Percentiles rank a stretch among this genome's conserved stretches.
These are phyloP conservation scores for Coptodon rendalli DNA, from an alignment of 2,113 vertebrate species.

Conservation along the genomic window DNA sequence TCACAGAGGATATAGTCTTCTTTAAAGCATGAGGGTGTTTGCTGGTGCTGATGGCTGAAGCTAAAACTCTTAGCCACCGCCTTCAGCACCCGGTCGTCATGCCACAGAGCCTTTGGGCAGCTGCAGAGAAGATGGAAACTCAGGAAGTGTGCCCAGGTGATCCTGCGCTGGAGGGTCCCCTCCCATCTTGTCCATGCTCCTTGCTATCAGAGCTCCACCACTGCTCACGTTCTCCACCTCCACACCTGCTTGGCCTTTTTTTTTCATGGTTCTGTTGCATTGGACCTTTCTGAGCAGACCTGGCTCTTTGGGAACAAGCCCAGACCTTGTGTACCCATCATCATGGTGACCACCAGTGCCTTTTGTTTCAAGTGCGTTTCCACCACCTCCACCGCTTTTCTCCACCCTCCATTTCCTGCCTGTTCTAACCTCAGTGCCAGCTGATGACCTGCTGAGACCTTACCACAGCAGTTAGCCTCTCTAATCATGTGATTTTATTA, in stretches of 20 bases:
- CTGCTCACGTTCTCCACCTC: background rate
- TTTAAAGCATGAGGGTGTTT: background rate
- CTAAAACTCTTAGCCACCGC: background rate
- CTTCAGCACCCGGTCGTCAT: background rate
- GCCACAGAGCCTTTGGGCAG: background rate
- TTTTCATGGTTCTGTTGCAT: background rate
- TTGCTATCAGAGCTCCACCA: background rate
- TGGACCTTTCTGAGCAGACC: background rate
- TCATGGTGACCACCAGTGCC: background rate
- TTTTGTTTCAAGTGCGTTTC: background rate
- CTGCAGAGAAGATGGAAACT: background rate
- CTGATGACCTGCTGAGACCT: background rate
- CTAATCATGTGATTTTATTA: background rate
- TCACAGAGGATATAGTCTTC: background rate
- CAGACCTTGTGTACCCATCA: background rate
- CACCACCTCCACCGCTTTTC: background rate
- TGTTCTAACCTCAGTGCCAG: background rate
- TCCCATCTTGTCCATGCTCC: fast-evolving
- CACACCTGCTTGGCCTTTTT: background rate
- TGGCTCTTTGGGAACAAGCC: background rate
- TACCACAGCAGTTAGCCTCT: background rate
- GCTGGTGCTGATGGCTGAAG: background rate
- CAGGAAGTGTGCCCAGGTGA: background rate
- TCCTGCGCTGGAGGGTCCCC: fast-evolving
- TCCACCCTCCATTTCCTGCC: background rate